These are phyloP conservation scores for Diachrysia chrysitis DNA, from an alignment of 2,888 invertebrate genomes.

Conservation along the genomic window DNA sequence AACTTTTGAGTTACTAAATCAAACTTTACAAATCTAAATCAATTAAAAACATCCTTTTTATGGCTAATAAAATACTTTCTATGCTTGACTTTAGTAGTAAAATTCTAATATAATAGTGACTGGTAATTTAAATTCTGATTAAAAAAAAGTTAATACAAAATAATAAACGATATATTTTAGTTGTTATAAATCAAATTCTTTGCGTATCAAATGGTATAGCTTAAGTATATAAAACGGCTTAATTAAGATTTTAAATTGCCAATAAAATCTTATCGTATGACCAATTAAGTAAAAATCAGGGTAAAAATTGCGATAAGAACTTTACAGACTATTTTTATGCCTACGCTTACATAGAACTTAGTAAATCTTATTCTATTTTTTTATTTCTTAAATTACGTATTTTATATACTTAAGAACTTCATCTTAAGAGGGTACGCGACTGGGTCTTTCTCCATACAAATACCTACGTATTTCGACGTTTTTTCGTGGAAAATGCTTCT, in stretches of 20 bases:
- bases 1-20: conserved; percentile 16
- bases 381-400: too few species aligned
- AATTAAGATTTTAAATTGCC: conserved; percentile 49
- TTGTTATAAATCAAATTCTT: background rate
- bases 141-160: background rate
- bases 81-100: conserved; percentile 23
- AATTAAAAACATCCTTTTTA: conserved; percentile 45
- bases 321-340: conserved; percentile 21
- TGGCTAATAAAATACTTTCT: conserved; percentile 48
- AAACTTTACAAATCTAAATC: conserved; percentile 17
- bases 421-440: too few species aligned
- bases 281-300: conserved; percentile 57
- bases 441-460: too few species aligned
- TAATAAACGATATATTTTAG: background rate
- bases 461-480: too few species aligned
- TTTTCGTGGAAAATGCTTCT: too few species aligned
- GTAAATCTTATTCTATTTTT: background rate
- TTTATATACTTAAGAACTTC: too few species aligned
- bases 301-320: conserved; percentile 49
- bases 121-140: conserved; percentile 2
- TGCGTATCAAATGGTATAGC: background rate
- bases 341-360: background rate
- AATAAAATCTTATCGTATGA: conserved; percentile 53
- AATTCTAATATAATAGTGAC: conserved; percentile 21
- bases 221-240: conserved; percentile 20